Evolutionary conservation across 1,140 invertebrate species (phyloP).

Genomic region (Daktulosphaira vitifoliae): DNA sequence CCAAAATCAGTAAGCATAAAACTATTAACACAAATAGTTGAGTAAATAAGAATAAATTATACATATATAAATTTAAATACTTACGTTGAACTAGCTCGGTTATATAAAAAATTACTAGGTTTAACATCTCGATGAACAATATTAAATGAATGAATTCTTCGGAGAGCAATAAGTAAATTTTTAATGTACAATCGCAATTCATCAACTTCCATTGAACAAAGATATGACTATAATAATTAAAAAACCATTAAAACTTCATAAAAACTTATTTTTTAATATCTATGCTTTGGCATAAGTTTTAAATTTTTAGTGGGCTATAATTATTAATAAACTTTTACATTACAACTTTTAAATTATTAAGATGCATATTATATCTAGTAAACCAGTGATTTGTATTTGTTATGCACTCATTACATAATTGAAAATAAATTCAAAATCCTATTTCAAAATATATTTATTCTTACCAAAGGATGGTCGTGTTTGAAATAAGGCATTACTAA

Average conservation of each 20-base stretch:
- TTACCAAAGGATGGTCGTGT: conserved; percentile 69
- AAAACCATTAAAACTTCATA: not conserved
- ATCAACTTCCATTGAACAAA: conserved; percentile 55
- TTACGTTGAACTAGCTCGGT: conserved; percentile 64
- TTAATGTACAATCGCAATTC: conserved; percentile 75
- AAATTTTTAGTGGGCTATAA: too few relatives aligned
- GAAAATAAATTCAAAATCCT: too few relatives aligned
- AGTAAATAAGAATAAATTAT: too few relatives aligned
- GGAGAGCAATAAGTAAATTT: conserved; percentile 68
- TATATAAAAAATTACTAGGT: conserved; percentile 85
- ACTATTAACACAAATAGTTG: conserved; percentile 43
- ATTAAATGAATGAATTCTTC: conserved; percentile 70
- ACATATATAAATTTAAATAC: too few relatives aligned
- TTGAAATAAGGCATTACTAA: conserved; percentile 86
- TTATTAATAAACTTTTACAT: too few relatives aligned
- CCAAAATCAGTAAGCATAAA: conserved; percentile 83
- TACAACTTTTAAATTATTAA: too few relatives aligned
- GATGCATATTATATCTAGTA: too few relatives aligned
- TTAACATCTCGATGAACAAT: conserved; percentile 91
- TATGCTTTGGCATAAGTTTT: too few relatives aligned
- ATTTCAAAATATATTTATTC: conserved; percentile 34
- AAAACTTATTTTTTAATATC: too few relatives aligned
- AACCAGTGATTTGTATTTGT: too few relatives aligned
- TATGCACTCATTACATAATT: too few relatives aligned
- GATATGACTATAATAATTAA: conserved; percentile 58